phyloP scores from a whole-genome alignment of 2,888 invertebrate genomes.

The Tipula unca region DNA sequence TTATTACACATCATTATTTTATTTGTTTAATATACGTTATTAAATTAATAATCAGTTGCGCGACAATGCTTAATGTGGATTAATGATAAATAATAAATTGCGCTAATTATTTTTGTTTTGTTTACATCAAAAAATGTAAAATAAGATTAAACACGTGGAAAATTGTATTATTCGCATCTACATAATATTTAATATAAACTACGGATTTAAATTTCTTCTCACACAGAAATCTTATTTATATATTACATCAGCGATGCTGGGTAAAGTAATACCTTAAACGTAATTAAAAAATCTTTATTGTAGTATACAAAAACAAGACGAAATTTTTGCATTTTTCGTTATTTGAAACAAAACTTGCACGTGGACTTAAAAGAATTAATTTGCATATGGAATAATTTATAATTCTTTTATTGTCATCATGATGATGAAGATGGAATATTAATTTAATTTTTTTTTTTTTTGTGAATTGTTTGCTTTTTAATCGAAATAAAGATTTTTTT shows the following conservation, averaged over 20 bases:
- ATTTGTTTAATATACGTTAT: not conserved
- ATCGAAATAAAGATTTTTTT: not conserved
- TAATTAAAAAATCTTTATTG: not conserved
- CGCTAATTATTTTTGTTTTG: not conserved
- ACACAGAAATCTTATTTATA: not conserved
- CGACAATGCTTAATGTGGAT: not conserved
- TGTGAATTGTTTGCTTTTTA: not conserved
- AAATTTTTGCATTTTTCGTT: not conserved
- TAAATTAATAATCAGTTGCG: not conserved
- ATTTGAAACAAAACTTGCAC: not conserved
- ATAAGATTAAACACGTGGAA: not conserved
- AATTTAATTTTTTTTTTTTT: not conserved
- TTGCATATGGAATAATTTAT: not conserved
- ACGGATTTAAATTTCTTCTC: not conserved
- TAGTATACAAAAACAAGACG: too few relatives aligned
- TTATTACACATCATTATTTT: not conserved
- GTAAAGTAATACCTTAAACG: not conserved
- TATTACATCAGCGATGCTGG: not conserved
- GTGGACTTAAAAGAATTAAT: not conserved
- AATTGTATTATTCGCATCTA: not conserved
- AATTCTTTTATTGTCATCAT: not conserved
- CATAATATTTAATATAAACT: not conserved
- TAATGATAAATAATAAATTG: not conserved
- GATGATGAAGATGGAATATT: constrained; percentile 8
- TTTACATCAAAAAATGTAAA: not conserved